Evolutionary conservation across 2,113 vertebrate species (phyloP), one percentile per base, ranked within the genome.

Genomic region (Leptosomus discolor): DNA sequence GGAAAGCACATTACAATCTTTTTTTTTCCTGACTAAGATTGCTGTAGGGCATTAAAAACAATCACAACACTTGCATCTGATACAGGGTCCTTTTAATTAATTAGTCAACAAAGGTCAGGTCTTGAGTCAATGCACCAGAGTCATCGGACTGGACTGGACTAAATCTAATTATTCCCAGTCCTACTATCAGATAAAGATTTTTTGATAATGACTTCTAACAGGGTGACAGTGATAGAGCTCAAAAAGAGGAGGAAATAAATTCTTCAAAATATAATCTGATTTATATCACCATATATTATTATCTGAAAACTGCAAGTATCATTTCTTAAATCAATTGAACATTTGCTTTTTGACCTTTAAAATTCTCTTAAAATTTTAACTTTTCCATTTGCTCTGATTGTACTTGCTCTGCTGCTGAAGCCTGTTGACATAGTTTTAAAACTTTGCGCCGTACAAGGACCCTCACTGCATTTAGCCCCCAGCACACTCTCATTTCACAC

Each of bases 131-230:
- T 88, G 64, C 36, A 65, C 34, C 39, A 69, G 37, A 76, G 63
- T 95, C 54, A 81, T 60, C 67, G 93, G 91, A 91, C 80, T 74
- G 82, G 78, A 80, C 85, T 71, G 61, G 73, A 78, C 71, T 76
- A 78, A 85, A 94, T 90, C 85, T 89, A 76, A 96, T 95, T 96
- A 95, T 85, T 93, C 48, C 58, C 80, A 91, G 64, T 61, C 68
- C 85, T 87, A 64, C 67, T 91, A 54, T 85, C 80, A 92, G 75
- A 67, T 67, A 83, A 91, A 97, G 83, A 85, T 96, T 92, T 88
- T 87, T 92, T 91, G 73, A 69, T 79, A 92, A 58, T 94, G 64
- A 29, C 56, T 92, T 90, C 37, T 80, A 85, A 90, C 36, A 85
- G n/a, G 77, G 8, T 85, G 93, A 60, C 41, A 90, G 61, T 53